Base-by-base conservation (phyloP, 2,113 vertebrate species). In the Pelobates fuscus region DNA sequence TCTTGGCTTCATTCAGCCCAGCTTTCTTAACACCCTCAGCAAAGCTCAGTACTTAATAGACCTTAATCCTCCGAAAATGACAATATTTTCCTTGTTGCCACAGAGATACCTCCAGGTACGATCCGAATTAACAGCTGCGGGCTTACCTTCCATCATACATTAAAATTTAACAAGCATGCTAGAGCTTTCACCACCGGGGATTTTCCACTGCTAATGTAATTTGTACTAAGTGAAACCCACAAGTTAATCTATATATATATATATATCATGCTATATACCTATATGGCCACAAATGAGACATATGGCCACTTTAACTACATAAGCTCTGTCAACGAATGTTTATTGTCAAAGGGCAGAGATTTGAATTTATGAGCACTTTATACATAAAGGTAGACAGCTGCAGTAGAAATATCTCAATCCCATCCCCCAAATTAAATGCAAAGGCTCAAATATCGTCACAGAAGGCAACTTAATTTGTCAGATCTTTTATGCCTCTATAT, bases 171-270 rank as follows among this genome's bases (percentile, higher is more conserved):
- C 71, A 57, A 66, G 62, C 49, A 26, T 41, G 63, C 71, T 65
- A 57, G 49, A 58, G 62, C 71, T 66, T 74, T 74, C 62, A 74
- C 61, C 71, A 74, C 71, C 71, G 65, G 71, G 71, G 71, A 66
- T 65, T 74, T 74, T 65, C 62, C 62, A 43, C 61, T 57, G 29
- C 30, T 74, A 74, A 74, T 74, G 71, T 57, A 43, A 66, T 66
- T 66, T 66, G 49, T 57, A 52, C 62, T 58, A 74, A 74, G 71
- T 41, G 71, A 73, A 63, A 21, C 32, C 60, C 18, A 32, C 18
- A 43, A 65, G 30, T 43, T 21, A 65, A 44, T 74, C 59, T 66
- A 65, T 74, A 65, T 74, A 74, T 66, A 65, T 74, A 65, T 74
- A 74, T 74, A 74, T 66, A 21, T 8, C 24, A 41, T 7, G 18